Percentiles rank a stretch among this genome's conserved stretches.
phyloP scores from a whole-genome alignment of 2,888 invertebrate species.

The Ectemnius lituratus region DNA sequence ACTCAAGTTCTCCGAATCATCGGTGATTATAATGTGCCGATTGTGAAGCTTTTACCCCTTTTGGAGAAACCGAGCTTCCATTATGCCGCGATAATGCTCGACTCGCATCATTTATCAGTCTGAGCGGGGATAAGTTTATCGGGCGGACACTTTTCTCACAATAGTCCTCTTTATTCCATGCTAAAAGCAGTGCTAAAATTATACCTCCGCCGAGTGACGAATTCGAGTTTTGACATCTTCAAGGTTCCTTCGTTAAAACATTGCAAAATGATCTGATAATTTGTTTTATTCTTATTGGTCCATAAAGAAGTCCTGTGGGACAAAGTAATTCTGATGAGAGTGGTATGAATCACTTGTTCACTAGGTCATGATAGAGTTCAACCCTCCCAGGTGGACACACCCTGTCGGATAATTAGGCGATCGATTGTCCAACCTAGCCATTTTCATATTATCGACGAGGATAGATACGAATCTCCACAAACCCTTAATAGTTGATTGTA shows the following conservation, averaged over 20 bases:
- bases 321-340: slow-evolving; percentile 1
- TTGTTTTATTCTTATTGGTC: no score
- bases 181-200: not conserved
- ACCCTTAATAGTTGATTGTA: no score
- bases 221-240: no score
- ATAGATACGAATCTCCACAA: no score
- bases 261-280: no score
- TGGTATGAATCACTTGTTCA: slow-evolving; percentile 32
- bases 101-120: slow-evolving; percentile 28
- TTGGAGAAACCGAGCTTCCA: not conserved
- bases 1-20: not conserved
- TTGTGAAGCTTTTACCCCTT: not conserved
- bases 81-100: slow-evolving; percentile 22
- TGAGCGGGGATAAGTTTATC: slow-evolving; percentile 15
- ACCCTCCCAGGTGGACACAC: slow-evolving; percentile 27
- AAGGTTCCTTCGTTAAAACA: no score
- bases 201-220: not conserved
- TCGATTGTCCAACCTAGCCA: slow-evolving; percentile 40
- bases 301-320: no score
- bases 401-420: slow-evolving; percentile 48
- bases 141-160: slow-evolving; percentile 22
- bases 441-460: slow-evolving; percentile 36
- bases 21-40: not conserved
- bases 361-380: slow-evolving; percentile 30
- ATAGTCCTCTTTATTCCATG: not conserved